Evolutionary conservation across 2,888 invertebrate species (phyloP).

Genomic region (Tortrix viridana): DNA sequence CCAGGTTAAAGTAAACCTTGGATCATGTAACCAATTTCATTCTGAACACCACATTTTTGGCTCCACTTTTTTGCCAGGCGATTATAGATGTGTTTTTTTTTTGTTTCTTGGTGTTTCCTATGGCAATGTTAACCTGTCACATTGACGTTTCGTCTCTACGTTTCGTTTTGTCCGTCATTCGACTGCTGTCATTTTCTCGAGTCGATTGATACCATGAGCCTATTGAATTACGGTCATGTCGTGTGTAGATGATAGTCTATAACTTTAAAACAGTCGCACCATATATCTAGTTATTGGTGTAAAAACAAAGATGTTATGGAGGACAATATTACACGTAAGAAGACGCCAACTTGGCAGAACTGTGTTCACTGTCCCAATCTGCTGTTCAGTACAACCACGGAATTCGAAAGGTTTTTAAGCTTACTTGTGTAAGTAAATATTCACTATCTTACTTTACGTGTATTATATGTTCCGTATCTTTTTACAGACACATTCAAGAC

Average conservation of each 20-base stretch:
- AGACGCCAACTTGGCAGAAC: constrained; percentile 83
- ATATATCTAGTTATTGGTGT: constrained; percentile 20
- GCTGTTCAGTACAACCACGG: constrained; percentile 82
- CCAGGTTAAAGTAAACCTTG: no score
- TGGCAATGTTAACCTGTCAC: constrained; percentile 24
- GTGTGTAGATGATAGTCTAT: constrained; percentile 13
- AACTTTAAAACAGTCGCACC: constrained; percentile 9
- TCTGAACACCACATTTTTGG: no score
- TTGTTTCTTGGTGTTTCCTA: background rate
- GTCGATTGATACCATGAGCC: constrained; percentile 23
- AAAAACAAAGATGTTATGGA: constrained; percentile 77
- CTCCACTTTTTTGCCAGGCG: no score
- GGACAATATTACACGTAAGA: constrained; percentile 67
- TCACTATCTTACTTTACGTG: constrained; percentile 27
- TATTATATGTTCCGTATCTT: constrained; percentile 26
- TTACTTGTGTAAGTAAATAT: constrained; percentile 30
- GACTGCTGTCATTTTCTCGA: constrained; percentile 24
- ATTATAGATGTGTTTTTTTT: background rate
- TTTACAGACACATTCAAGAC: constrained; percentile 89
- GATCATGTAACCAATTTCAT: no score
- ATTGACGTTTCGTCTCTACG: constrained; percentile 33
- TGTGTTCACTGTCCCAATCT: constrained; percentile 86
- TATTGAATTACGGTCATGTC: constrained; percentile 29
- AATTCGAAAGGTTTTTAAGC: constrained; percentile 84
- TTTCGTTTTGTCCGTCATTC: constrained; percentile 33